Evolutionary conservation across 2,797 vertebrate genomes (phyloP), one percentile per base, ranked within the genome.

Genomic region (Steatocranus sp.): DNA sequence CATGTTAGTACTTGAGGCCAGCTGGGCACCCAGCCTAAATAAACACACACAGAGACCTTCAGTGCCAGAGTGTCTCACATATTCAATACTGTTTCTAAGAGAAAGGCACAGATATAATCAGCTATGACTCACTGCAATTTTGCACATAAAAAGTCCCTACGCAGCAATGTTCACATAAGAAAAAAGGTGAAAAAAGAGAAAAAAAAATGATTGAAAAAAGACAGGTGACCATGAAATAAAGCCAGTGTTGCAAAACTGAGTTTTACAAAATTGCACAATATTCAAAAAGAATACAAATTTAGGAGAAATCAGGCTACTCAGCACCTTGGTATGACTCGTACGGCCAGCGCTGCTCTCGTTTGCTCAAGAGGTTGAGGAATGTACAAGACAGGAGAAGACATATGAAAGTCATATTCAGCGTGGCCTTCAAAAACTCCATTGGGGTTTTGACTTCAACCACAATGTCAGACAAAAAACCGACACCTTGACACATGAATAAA

Each of bases 401-500:
- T 88, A 82, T 93, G 91, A 89, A 84, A 89, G 76, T 83, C 81
- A 92, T 92, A 93, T 90, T 36, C 74, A 9, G 49, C 25, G 8
- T 79, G 78, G 46, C 78, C 41, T 80, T 75, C 51, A 82, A 79
- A 61, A 81, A 81, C 51, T 86, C 85, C 53, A 17, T 46, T 75
- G 89, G 83, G 90, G 75, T 86, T 91, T 85, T 18, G 79, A 88
- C 83, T 92, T 89, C 49, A 79, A 87, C 90, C 87, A 32, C 92
- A 88, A 36, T 77, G 85, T 85, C 87, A 90, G 76, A 83, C 18
- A 23, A 85, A 87, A 86, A 90, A 66, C 23, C 80, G 92, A 93
- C 91, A 94, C 91, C 91, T 93, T 90, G 88, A 94, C 88, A 87
- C 86, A 90, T 58, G 70, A 89, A 85, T 80, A 83, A 85, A 86